phyloP scores from a whole-genome alignment of 2,797 vertebrate genomes.

The Amblyraja radiata region DNA sequence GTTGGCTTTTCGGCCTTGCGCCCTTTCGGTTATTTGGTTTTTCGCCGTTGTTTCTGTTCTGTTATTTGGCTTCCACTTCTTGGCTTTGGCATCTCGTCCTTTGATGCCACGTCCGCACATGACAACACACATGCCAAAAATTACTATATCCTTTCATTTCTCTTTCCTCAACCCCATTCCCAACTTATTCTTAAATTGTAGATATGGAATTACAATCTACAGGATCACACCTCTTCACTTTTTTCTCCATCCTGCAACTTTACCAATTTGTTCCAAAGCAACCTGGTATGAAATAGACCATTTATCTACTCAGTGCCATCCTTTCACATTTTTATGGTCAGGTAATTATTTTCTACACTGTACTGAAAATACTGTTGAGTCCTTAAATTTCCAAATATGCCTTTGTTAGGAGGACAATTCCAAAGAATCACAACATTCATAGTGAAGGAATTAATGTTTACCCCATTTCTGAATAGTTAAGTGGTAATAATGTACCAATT shows the following conservation, averaged over 20 bases:
- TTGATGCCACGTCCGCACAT: too few relatives aligned
- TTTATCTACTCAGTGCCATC: not conserved
- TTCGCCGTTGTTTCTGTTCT: too few relatives aligned
- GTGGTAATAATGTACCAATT: not conserved
- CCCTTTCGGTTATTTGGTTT: too few relatives aligned
- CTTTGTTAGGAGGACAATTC: too few relatives aligned
- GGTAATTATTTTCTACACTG: not conserved
- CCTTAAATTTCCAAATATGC: too few relatives aligned
- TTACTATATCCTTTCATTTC: not conserved
- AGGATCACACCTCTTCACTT: not conserved
- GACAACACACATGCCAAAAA: too few relatives aligned
- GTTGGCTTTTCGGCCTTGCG: too few relatives aligned
- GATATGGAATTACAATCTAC: not conserved
- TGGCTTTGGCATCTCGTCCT: too few relatives aligned
- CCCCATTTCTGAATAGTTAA: too few relatives aligned
- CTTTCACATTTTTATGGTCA: not conserved
- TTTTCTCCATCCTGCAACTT: not conserved
- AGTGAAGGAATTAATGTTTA: too few relatives aligned
- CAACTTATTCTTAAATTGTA: not conserved
- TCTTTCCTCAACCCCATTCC: not conserved
- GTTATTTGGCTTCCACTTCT: too few relatives aligned
- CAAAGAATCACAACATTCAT: too few relatives aligned
- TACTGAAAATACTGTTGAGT: not conserved
- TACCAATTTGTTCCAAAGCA: not conserved
- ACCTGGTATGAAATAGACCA: not conserved